phyloP scores from a whole-genome alignment of 2,888 invertebrate genomes.

The Sclerodermus sp. region DNA sequence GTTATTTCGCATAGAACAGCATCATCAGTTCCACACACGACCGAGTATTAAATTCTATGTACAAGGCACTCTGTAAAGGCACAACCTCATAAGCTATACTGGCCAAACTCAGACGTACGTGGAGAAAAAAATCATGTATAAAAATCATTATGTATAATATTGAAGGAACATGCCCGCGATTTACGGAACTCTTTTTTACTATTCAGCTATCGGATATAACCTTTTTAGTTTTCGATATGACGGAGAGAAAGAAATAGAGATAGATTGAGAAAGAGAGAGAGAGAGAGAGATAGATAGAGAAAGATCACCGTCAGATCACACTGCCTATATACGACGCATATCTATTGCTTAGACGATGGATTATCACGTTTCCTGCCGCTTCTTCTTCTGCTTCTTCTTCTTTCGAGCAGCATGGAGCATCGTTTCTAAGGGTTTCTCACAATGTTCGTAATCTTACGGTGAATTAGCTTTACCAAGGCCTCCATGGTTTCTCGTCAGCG shows the following conservation, averaged over 20 bases:
- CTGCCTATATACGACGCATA: background rate
- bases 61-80: slow-evolving; percentile 55
- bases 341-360: no score
- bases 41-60: slow-evolving; percentile 24
- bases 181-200: background rate
- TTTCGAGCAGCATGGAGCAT: no score
- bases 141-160: no score
- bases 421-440: no score
- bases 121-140: no score
- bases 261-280: no score
- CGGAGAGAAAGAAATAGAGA: no score
- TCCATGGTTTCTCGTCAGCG: slow-evolving; percentile 77
- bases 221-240: no score
- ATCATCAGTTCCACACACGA: background rate
- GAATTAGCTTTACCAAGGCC: slow-evolving; percentile 68
- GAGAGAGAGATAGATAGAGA: background rate
- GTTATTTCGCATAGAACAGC: background rate
- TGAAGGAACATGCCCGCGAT: slow-evolving; percentile 2
- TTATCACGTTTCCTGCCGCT: no score
- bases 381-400: no score
- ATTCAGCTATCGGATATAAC: no score
- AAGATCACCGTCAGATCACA: background rate
- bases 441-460: background rate
- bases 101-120: slow-evolving; percentile 36
- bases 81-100: slow-evolving; percentile 48